Evolutionary conservation across 2,888 invertebrate species (phyloP).

Genomic region (Drosophila cracens): DNA sequence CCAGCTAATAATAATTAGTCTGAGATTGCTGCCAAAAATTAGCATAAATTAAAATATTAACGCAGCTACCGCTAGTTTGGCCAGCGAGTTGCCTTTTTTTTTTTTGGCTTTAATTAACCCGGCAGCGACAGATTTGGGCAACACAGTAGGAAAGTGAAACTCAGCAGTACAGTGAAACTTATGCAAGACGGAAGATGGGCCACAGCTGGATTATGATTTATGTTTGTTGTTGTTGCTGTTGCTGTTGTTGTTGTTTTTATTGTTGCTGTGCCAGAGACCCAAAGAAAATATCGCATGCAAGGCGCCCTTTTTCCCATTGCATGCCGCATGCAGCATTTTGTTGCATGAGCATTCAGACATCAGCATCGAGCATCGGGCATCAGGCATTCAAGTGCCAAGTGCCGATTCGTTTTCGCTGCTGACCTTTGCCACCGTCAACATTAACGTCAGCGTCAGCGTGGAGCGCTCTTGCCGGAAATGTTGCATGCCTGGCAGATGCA

Average conservation of each 20-base stretch:
- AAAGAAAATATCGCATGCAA: constrained; percentile 67
- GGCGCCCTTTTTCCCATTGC: constrained; percentile 61
- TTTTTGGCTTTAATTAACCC: constrained; percentile 68
- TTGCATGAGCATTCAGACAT: constrained; percentile 30
- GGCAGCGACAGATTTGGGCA: constrained; percentile 52
- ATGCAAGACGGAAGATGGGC: constrained; percentile 76
- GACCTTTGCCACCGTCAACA: constrained; percentile 66
- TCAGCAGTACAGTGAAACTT: constrained; percentile 46
- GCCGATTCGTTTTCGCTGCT: constrained; percentile 59
- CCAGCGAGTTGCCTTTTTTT: background rate
- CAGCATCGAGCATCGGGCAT: constrained; percentile 3
- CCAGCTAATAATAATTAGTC: constrained; percentile 54
- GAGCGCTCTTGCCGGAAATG: constrained; percentile 67
- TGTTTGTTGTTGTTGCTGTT: constrained; percentile 13
- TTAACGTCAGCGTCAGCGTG: constrained; percentile 1
- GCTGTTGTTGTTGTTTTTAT: constrained; percentile 15
- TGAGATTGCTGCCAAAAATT: constrained; percentile 50
- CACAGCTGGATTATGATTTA: constrained; percentile 63
- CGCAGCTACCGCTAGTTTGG: constrained; percentile 44
- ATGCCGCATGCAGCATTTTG: constrained; percentile 31
- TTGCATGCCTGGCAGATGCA: constrained; percentile 48
- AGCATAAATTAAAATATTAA: constrained; percentile 63
- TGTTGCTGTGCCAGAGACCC: constrained; percentile 64
- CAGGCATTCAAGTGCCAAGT: constrained; percentile 44
- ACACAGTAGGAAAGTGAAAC: constrained; percentile 64